These are phyloP conservation scores for Alviniconcha marisindica DNA, from an alignment of 1,140 invertebrate genomes.

Conservation along the genomic window DNA sequence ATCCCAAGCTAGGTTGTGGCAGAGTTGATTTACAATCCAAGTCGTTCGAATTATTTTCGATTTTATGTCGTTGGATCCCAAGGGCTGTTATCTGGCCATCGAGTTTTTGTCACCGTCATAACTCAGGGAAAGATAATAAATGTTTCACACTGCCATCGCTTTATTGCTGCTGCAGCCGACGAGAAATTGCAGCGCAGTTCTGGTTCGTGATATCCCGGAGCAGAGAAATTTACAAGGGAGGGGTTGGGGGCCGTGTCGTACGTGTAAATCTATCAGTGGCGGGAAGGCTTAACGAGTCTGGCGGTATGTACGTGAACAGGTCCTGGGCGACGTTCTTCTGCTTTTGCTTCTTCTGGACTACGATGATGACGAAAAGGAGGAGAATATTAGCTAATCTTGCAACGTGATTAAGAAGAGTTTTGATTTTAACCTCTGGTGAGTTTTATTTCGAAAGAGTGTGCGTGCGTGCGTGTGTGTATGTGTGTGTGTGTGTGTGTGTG, in stretches of 20 bases:
- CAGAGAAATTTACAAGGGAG: not conserved
- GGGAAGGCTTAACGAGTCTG: no score
- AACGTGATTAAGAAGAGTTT: no score
- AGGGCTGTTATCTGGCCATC: not conserved
- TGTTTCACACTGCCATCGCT: not conserved
- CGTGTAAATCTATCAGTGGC: slow-evolving; percentile 5
- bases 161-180: slow-evolving; percentile 11
- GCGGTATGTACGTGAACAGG: no score
- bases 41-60: slow-evolving; percentile 6
- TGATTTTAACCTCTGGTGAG: no score
- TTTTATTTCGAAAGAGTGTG: no score
- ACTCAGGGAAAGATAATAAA: slow-evolving; percentile 20
- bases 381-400: no score
- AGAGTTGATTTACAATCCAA: not conserved
- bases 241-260: not conserved
- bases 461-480: not conserved
- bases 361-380: no score
- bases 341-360: no score
- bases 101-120: slow-evolving; percentile 3
- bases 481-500: slow-evolving; percentile 7
- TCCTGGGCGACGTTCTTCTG: no score
- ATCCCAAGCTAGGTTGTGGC: no score
- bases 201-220: not conserved
- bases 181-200: not conserved
- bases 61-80: not conserved